Evolutionary conservation across 2,113 vertebrate species (phyloP), one percentile per base, ranked within the genome.

Genomic region (Ranitomeya variabilis): DNA sequence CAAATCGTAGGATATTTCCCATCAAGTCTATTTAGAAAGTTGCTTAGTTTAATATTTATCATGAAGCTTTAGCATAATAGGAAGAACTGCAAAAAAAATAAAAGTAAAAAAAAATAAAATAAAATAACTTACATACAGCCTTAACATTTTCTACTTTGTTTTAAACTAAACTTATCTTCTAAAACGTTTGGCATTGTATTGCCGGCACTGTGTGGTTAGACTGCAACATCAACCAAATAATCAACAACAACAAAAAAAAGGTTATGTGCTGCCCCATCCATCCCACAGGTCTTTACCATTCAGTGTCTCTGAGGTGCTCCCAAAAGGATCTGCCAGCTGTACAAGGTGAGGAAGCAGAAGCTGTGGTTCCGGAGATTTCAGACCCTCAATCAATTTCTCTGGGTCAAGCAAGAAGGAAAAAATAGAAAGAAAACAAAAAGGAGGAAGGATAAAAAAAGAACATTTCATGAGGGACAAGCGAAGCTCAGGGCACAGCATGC

Each of bases 331-430:
- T 91, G 95, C 91, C 66, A 96, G 95, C 92, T 96, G 96, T 94
- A 99, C 95, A 90, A 98, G 95, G 87, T 97, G 96, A 45, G 96
- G 96, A 91, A 97, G 96, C 93, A 97, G 96, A 91, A 97, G 94
- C 67, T 95, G 96, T 92, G 96, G 95, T 90, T 97, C 97, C 76
- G 97, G 96, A 94, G 96, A 97, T 94, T 96, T 97, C 92, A 98
- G 95, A 91, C 96, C 96, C 95, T 98, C 96, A 90, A 98, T 98
- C 94, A 98, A 95, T 94, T 97, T 98, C 92, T 97, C 97, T 99
- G 93, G 89, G 91, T 91, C 85, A 90, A 92, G 91, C n/a, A 55
- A 88, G 88, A 90, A 90, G 55, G 55, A 90, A 87, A 92, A 87
- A 88, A 37, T 60, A n/a, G 74, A 79, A 88, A 54, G 13, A 37